phyloP scores from a whole-genome alignment of 2,888 invertebrate species.

The Philhelius pedissequus region DNA sequence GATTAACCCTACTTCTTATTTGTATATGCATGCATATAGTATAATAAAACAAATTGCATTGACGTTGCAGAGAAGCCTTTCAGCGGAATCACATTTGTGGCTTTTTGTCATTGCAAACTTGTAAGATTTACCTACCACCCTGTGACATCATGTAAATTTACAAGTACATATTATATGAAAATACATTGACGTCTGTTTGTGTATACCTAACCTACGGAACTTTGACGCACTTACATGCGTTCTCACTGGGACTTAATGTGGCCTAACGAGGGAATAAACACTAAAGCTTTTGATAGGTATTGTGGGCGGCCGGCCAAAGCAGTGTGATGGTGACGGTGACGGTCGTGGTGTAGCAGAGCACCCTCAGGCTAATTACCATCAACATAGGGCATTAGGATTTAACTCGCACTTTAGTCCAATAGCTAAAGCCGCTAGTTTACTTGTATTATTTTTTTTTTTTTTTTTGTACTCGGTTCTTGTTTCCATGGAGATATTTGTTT shows the following conservation, averaged over 20 bases:
- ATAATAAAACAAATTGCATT: conserved; percentile 31
- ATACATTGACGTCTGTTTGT: background rate
- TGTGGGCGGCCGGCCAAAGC: background rate
- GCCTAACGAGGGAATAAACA: conserved; percentile 31
- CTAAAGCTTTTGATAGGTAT: background rate
- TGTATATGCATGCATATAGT: too few relatives aligned
- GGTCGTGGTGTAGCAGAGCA: background rate
- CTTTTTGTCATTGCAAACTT: conserved; percentile 19
- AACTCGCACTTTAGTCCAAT: background rate
- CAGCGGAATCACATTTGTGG: conserved; percentile 38
- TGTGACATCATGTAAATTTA: background rate
- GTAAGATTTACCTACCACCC: background rate
- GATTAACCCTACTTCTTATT: background rate
- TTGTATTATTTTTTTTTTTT: background rate
- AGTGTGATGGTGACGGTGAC: background rate
- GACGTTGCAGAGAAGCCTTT: conserved; percentile 48
- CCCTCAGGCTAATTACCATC: conserved; percentile 8
- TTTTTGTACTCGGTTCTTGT: background rate
- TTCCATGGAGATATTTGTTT: conserved; percentile 50
- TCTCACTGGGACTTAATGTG: conserved; percentile 15
- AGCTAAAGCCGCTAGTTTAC: background rate
- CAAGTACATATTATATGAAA: background rate
- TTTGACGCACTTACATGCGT: conserved; percentile 52
- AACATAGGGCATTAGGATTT: background rate
- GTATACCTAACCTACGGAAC: background rate